Percentiles rank a stretch among this genome's conserved stretches.
Conservation (phyloP, 2,888 invertebrate species). For the Aphrophora alni region DNA sequence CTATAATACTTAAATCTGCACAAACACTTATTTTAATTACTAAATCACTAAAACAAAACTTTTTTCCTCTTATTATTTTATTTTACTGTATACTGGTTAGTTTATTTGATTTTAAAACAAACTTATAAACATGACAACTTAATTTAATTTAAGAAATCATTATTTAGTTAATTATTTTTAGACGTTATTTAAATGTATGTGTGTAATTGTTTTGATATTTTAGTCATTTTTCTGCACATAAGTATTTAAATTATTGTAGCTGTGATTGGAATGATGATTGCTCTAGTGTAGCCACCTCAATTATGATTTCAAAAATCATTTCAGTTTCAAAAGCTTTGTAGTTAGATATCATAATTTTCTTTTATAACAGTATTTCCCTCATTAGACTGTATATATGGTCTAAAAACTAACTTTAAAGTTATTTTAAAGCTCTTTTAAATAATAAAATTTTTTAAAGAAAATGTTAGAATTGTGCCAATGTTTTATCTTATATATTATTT, state of each 20-base stretch:
- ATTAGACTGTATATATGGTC: too few relatives aligned
- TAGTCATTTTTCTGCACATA: neutral
- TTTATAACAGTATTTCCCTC: too few relatives aligned
- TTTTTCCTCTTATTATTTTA: too few relatives aligned
- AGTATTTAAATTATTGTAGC: neutral
- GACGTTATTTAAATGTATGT: neutral
- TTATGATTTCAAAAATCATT: neutral
- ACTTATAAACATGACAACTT: neutral
- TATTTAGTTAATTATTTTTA: neutral
- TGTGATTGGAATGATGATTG: neutral
- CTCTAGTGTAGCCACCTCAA: neutral
- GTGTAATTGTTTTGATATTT: neutral
- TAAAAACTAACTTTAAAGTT: too few relatives aligned
- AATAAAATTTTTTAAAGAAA: too few relatives aligned
- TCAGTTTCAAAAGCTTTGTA: neutral
- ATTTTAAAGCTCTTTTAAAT: too few relatives aligned
- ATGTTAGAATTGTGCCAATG: too few relatives aligned
- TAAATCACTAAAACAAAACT: too few relatives aligned
- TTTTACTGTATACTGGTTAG: neutral
- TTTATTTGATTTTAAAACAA: neutral
- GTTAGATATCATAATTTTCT: too few relatives aligned
- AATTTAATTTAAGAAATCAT: neutral
- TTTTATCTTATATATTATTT: too few relatives aligned
- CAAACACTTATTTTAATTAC: too few relatives aligned
- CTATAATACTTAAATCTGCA: neutral